Conservation (phyloP, 2,797 vertebrate species). For the Anabacerthia variegaticeps region DNA sequence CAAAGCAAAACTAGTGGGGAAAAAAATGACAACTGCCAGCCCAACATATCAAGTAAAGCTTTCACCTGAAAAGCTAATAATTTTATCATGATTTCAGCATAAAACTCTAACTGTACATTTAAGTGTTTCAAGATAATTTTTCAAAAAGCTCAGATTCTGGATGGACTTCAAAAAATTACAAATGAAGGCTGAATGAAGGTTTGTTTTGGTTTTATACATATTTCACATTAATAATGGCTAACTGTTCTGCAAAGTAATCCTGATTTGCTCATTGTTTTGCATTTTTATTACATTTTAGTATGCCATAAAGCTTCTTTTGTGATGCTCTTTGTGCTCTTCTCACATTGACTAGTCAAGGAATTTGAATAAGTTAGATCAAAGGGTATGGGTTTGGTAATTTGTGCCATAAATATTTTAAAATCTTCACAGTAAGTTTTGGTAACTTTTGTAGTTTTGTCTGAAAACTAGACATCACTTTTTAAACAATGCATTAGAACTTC, state of each 20-base stretch:
- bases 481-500: neutral
- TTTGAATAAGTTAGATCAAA: neutral
- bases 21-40: neutral
- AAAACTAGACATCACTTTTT: neutral
- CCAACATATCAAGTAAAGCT: neutral
- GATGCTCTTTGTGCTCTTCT: neutral
- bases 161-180: neutral
- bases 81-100: neutral
- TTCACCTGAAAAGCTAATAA: neutral
- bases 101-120: neutral
- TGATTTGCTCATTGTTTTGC: neutral
- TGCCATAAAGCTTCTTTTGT: neutral
- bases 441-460: neutral
- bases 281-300: slow-evolving; percentile 21
- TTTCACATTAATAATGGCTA: neutral
- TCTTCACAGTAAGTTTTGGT: neutral
- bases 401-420: neutral
- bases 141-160: neutral
- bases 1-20: neutral
- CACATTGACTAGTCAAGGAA: neutral
- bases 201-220: neutral
- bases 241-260: neutral
- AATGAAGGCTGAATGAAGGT: neutral
- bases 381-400: neutral
- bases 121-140: neutral